Conservation (phyloP, 1,140 invertebrate genomes). For the Araneus ventricosus region DNA sequence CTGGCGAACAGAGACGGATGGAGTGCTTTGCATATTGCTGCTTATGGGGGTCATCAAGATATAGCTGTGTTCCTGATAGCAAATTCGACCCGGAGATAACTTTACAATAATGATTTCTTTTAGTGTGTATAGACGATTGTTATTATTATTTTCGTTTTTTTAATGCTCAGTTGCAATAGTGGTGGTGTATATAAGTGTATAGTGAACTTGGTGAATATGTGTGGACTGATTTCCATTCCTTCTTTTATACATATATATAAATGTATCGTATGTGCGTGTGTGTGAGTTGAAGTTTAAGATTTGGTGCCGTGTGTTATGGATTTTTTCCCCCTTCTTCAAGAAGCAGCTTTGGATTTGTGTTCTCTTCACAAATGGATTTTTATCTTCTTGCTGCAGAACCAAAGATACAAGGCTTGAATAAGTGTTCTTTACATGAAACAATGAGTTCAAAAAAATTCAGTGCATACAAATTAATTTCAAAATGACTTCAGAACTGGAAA, state of each 20-base stretch:
- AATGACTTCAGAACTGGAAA: no score
- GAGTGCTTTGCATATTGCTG: slow-evolving; percentile 82
- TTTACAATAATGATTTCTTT: slow-evolving; percentile 23
- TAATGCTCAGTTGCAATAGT: slow-evolving; percentile 41
- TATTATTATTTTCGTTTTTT: slow-evolving; percentile 28
- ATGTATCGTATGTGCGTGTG: background rate
- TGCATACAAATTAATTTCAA: no score
- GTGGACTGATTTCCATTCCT: background rate
- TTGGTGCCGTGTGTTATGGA: background rate
- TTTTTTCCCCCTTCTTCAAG: background rate
- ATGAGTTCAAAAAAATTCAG: no score
- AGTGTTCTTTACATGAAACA: background rate
- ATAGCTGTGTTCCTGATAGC: slow-evolving; percentile 80
- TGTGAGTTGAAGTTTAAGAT: background rate
- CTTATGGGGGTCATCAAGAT: slow-evolving; percentile 81
- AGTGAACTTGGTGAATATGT: slow-evolving; percentile 14
- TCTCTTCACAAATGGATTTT: background rate
- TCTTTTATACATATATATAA: background rate
- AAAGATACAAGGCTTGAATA: slow-evolving; percentile 10
- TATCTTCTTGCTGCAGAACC: background rate
- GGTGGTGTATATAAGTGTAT: slow-evolving; percentile 35
- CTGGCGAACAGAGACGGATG: slow-evolving; percentile 82
- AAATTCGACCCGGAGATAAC: slow-evolving; percentile 55
- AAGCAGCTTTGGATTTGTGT: background rate
- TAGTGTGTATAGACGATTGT: slow-evolving; percentile 65